phyloP scores from a whole-genome alignment of 2,113 vertebrate genomes.

The Lepus europaeus region DNA sequence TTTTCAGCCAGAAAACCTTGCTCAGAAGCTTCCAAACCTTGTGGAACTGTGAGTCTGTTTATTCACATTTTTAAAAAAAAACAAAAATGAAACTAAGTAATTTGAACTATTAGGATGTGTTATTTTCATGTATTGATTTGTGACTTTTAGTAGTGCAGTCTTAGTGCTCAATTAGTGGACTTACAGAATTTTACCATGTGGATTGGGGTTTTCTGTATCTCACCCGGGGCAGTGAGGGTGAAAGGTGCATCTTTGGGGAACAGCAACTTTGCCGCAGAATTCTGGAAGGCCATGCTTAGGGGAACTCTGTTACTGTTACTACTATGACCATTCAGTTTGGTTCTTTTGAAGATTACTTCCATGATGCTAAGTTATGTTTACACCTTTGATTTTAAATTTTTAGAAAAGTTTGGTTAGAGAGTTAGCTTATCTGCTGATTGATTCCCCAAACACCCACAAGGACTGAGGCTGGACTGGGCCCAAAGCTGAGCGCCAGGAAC shows the following conservation, averaged over 20 bases:
- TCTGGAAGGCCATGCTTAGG: not conserved
- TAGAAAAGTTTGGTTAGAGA: too few species aligned
- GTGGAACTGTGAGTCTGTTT: constrained; percentile 97
- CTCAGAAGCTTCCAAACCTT: constrained; percentile 98
- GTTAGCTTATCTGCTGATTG: too few species aligned
- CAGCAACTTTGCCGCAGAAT: not conserved
- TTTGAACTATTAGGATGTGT: constrained; percentile 60
- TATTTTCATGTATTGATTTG: constrained; percentile 30
- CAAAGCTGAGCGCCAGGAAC: too few species aligned
- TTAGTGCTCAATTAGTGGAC: not conserved
- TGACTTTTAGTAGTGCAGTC: not conserved
- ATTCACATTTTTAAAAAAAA: constrained; percentile 69
- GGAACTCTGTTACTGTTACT: not conserved
- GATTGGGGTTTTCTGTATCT: constrained; percentile 15
- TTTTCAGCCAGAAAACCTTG: constrained; percentile 97
- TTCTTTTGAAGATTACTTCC: not conserved
- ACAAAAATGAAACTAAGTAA: constrained; percentile 62
- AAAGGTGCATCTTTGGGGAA: not conserved
- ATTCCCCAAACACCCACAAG: too few species aligned
- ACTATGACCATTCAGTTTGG: not conserved
- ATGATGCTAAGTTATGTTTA: not conserved
- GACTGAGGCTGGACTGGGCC: too few species aligned
- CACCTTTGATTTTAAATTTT: not conserved
- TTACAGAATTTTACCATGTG: not conserved
- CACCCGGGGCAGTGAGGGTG: not conserved